Evolutionary conservation across 2,113 vertebrate species (phyloP).

Genomic region (Corythoichthys haematopterus): DNA sequence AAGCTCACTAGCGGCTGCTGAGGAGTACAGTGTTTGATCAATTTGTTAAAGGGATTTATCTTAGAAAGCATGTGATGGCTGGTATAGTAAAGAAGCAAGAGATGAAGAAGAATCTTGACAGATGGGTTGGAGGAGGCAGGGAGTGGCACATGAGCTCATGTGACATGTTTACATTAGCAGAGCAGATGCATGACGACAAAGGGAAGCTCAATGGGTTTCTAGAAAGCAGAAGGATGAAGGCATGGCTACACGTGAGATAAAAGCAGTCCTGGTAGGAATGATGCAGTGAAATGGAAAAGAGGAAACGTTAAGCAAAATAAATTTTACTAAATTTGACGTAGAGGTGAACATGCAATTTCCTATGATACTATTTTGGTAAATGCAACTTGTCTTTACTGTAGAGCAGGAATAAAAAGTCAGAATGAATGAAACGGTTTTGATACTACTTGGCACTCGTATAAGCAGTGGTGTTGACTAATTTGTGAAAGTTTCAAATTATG

Average conservation of each 20-base stretch:
- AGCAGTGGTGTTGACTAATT: conserved; percentile 24
- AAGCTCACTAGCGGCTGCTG: neutral
- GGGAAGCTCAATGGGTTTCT: conserved; percentile 22
- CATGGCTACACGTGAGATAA: neutral
- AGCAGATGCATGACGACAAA: conserved; percentile 9
- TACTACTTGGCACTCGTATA: conserved; percentile 13
- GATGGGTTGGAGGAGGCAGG: conserved; percentile 28
- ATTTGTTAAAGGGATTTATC: conserved; percentile 1
- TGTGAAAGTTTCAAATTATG: conserved; percentile 9
- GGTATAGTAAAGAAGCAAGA: conserved; percentile 2
- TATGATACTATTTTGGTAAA: neutral
- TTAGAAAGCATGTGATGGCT: conserved; percentile 20
- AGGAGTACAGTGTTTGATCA: conserved; percentile 3
- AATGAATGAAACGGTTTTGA: neutral
- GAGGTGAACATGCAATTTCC: neutral
- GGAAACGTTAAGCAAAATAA: neutral
- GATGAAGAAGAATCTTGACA: conserved; percentile 21
- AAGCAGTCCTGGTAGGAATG: neutral
- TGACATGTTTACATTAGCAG: conserved; percentile 14
- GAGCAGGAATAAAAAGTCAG: neutral
- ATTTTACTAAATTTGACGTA: neutral
- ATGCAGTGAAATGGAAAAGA: too few species aligned
- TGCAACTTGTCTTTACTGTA: neutral
- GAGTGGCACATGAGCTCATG: conserved; percentile 14
- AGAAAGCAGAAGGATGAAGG: neutral